Evolutionary conservation across 2,888 invertebrate species (phyloP), one percentile per base, ranked within the genome.

Genomic region (Adineta ricciae): DNA sequence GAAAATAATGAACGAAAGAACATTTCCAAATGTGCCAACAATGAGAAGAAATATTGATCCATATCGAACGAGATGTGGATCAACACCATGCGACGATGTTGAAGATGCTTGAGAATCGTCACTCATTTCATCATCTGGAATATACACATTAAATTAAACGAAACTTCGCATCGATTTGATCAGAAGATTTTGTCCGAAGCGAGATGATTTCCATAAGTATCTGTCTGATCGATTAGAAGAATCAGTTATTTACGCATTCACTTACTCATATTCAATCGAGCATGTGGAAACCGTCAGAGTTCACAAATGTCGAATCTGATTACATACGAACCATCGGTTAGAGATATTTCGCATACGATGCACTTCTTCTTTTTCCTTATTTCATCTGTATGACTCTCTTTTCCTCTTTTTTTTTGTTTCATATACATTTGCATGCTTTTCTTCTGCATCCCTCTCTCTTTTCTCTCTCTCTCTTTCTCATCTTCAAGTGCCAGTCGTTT

Each of bases 11-110:
- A 84, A 46, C 16, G 84, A 86, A 27, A 86, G 32, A 38, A 82
- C 49, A 52, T 86, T 86, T n/a, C 86, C 84, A 41, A 86, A 83
- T 56, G 84, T 36, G 4, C 86, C 86, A 24, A 85, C 83, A 16
- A 85, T n/a, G 21, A 83, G 36, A 21, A 85, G 46, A 32, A 56
- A 72, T 83, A 85, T 84, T 24, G 85, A 85, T 41, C 83, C 78
- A 83, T 83, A 85, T 50, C 82, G 52, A 21, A 83, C 49, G 24
- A 85, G 41, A 41, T n/a, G 27, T n/a, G 84, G 84, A 54, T 85
- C 84, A 78, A 85, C 24, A 41, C 64, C 64, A 36, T 11, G 27
- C 19, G 64, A 64, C 32, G 16, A 5, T 32, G 3, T 16, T 27
- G 64, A 64, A 14, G 64, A 9, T 64, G 64, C 32, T 64, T 64